These are phyloP conservation scores for Ectobius pallidus DNA, from an alignment of 2,888 invertebrate genomes.

Conservation along the genomic window DNA sequence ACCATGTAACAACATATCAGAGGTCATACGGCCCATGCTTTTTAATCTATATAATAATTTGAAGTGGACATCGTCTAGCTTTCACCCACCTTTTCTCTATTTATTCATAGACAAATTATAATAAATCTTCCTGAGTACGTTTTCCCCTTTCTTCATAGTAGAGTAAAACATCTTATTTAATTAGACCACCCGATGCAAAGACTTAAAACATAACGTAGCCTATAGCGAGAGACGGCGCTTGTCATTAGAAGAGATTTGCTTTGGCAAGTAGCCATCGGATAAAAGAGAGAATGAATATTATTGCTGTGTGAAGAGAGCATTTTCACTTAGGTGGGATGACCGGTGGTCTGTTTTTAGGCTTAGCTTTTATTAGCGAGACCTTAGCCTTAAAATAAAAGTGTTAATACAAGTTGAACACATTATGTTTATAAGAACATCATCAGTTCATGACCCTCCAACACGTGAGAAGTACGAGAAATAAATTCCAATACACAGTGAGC, in stretches of 20 bases:
- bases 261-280: background rate
- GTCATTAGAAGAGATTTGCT: background rate
- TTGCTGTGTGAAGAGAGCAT: too few relatives aligned
- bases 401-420: too few relatives aligned
- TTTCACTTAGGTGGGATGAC: too few relatives aligned
- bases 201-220: too few relatives aligned
- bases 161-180: background rate
- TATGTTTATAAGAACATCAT: too few relatives aligned
- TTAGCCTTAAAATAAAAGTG: too few relatives aligned
- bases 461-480: too few relatives aligned
- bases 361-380: too few relatives aligned
- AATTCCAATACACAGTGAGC: too few relatives aligned
- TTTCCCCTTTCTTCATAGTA: constrained; percentile 1
- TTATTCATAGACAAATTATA: background rate
- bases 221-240: background rate
- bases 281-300: background rate
- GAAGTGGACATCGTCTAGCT: background rate
- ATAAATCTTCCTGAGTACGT: background rate
- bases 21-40: background rate
- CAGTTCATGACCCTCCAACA: too few relatives aligned
- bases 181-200: background rate
- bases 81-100: constrained; percentile 9
- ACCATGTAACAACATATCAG: background rate
- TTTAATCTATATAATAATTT: constrained; percentile 3
- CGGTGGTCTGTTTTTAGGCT: too few relatives aligned